Evolutionary conservation across 2,888 invertebrate genomes (phyloP), one percentile per base, ranked within the genome.

Genomic region (Cheilosia impressa): DNA sequence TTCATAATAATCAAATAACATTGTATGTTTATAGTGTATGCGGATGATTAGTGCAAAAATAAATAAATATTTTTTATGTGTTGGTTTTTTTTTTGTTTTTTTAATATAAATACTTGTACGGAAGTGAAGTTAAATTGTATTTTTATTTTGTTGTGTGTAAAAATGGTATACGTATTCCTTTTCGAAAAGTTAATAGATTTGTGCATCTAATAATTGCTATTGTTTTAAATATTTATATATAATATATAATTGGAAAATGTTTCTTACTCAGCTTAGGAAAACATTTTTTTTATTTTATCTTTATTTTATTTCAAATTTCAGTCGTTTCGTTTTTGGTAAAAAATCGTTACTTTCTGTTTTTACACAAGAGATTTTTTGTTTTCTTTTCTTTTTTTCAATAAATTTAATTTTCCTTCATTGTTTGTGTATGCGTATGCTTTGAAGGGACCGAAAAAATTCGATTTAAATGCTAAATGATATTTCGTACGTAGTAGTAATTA

Each of bases 181-280:
- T 65, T 65, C 72, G 60, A 75, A 78, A 83, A 78, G 57, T 78
- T 83, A 63, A 72, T 76, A 80, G 65, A 85, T 81, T 85, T 85
- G 85, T 85, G 85, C 85, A 85, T 81, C 71, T 84, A 75, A 71
- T 78, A 80, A 76, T 85, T 77, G 81, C 76, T 85, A 81, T 81
- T 81, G 81, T 81, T 85, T 75, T 73, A 68, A 71, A 62, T 76
- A 66, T 45, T 75, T 19, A 69, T 27, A 47, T 17, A 22, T 34
- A 43, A 60, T 58, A 57, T 80, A 72, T 77, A 62, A 57, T 45
- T 63, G 65, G 60, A 72, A 58, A 72, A 72, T 65, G 50, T 34
- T 79, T 65, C n/a, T 62, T 80, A 63, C 24, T 58, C 72, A 53
- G 72, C 55, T 66, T 62, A 50, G 66, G 81, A 71, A 73, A 79